Base-by-base conservation (phyloP, 2,888 invertebrate species). In the Zonitis immaculata region DNA sequence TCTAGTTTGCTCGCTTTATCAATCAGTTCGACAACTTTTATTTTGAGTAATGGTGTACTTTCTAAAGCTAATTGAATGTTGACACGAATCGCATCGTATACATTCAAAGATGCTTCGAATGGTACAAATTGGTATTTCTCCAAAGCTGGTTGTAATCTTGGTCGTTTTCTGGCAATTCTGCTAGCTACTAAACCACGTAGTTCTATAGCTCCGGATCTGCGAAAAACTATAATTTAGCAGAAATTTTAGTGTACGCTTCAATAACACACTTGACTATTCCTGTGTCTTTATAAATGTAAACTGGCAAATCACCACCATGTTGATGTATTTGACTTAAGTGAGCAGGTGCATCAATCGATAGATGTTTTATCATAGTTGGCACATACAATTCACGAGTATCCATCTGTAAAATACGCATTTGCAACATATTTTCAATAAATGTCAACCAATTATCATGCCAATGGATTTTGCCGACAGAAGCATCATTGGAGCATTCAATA, bases 361-460 rank as follows among this genome's bases (percentile, higher is more conserved):
- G 53, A 49, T 73, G 76, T 49, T 77, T 73, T 39, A 84, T 77
- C 18, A 79, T 73, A 1, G 81, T 82, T 0, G 92, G 92, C 0
- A 92, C 81, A 66, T 85, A 81, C 1, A 91, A 80, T 1, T 83
- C 80, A 4, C 88, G 78, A 0, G 84, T 83, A 61, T 87, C 84
- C 30, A 81, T 78, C 12, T 83, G 82, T 12, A 91, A 69, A 51
- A 92, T 85, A 7, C 62, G 62, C 63, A 89, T 81, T 74, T 94
- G 94, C 9, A 94, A 78, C 85, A 94, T 86, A 47, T 89, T 88
- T 75, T 94, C 94, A 79, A 94, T 83, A 75, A 91, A 93, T 0
- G 91, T 83, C 7, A 91, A 86, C 91, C 92, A 94, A 75, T 92
- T 91, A 11, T 61, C 54, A 1, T 54, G 35, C 70, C 70, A 70